Evolutionary conservation across 2,113 vertebrate genomes (phyloP).

Genomic region (Crypturellus undulatus): DNA sequence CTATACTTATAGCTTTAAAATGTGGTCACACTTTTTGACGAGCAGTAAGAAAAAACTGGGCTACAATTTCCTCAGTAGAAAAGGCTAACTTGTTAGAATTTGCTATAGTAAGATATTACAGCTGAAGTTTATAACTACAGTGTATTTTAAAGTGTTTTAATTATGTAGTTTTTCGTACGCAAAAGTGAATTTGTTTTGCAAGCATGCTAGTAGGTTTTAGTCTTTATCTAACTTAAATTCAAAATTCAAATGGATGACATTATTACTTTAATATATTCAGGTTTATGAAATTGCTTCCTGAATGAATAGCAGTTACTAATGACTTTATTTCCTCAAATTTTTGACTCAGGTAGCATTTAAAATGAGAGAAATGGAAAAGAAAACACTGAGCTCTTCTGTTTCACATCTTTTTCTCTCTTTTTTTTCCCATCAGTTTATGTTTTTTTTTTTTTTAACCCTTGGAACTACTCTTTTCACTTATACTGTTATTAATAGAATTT

Average conservation of each 20-base stretch:
- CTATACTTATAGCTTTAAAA: conserved; percentile 10
- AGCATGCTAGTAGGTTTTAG: neutral
- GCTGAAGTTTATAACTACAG: neutral
- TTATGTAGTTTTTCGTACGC: neutral
- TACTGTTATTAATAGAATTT: neutral
- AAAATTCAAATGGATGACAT: too few relatives aligned
- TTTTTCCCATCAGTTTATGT: neutral
- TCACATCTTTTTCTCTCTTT: neutral
- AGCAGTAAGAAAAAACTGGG: neutral
- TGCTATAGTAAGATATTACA: neutral
- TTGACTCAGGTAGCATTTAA: neutral
- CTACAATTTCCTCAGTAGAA: neutral
- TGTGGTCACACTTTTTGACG: conserved; percentile 1
- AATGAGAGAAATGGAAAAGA: neutral
- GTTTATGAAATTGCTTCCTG: neutral
- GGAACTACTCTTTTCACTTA: neutral
- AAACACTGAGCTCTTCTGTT: neutral
- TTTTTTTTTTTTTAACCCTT: neutral
- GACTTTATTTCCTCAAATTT: neutral
- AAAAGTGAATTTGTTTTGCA: neutral
- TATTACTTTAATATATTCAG: neutral
- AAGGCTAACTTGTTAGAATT: neutral
- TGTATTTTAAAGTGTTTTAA: neutral
- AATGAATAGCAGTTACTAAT: neutral
- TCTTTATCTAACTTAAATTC: neutral